Conservation (phyloP, 2,888 invertebrate species). For the Cantharis rufa region DNA sequence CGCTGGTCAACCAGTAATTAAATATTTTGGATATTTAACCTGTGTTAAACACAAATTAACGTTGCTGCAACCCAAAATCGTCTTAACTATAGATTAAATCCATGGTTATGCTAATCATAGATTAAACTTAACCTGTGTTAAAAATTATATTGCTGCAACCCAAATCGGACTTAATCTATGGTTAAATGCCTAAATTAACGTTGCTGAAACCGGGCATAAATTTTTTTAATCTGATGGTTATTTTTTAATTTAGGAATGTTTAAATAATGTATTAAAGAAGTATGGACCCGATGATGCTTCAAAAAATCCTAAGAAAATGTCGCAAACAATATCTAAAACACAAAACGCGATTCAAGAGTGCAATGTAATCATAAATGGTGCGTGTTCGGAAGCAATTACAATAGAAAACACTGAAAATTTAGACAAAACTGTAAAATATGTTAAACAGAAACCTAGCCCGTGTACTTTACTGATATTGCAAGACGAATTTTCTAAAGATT, state of each 20-base stretch:
- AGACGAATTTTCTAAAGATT: slow-evolving; percentile 13
- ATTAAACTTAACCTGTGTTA: too few species aligned
- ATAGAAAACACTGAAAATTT: slow-evolving; percentile 14
- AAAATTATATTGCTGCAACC: too few species aligned
- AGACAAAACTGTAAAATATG: background rate
- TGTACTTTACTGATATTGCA: slow-evolving; percentile 2
- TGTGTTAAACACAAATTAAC: too few species aligned
- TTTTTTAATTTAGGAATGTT: background rate
- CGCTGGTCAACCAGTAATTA: too few species aligned
- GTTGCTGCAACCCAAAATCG: too few species aligned
- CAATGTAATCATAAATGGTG: slow-evolving; percentile 25
- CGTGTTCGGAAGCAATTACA: slow-evolving; percentile 14
- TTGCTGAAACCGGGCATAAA: too few species aligned
- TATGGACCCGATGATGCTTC: slow-evolving; percentile 4
- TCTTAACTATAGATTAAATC: too few species aligned
- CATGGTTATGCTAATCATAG: too few species aligned
- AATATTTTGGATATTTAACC: too few species aligned
- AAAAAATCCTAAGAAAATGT: background rate
- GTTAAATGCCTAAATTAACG: too few species aligned
- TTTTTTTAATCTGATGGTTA: background rate
- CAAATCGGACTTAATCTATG: too few species aligned
- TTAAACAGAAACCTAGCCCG: background rate
- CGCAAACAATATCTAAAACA: slow-evolving; percentile 14
- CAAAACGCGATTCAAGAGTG: slow-evolving; percentile 30
- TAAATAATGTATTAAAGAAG: slow-evolving; percentile 20